Base-by-base conservation (phyloP, 64 coral and sea anemone species). In the Acropora yongei region DNA sequence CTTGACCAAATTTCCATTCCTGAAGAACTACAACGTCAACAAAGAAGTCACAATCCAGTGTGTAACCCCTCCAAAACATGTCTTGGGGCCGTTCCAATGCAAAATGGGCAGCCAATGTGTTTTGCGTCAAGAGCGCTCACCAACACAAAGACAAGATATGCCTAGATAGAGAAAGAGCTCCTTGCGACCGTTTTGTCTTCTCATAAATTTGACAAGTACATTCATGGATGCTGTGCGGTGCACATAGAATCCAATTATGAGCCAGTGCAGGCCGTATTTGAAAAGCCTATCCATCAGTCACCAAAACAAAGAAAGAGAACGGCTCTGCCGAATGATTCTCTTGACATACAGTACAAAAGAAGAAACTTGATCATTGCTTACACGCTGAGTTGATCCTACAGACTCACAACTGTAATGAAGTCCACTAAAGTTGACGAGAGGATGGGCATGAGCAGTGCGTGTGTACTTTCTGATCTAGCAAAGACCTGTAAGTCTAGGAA, bases 1-100 rank as follows among this genome's bases (percentile, higher is more conserved):
- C 61, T 11, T 66, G 17, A 53, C 79, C 44, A 10, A 82, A 49
- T 41, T 18, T 57, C 79, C 79, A 40, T 14, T 82, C 9, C 49
- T 53, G 9, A 65, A 53, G 9, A n/a, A 82, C 60, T 82, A 51
- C n/a, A 82, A 60, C 50, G 16, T 82, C 1, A 57, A 81, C 7
- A 42, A 82, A 19, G 58, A 82, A 82, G 79, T 82, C 4, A 82
- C 79, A 7, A 82, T 82, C 4, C 79, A 82, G 47, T 82, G 79
- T 57, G 49, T 30, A 30, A 82, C 41, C 49, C 79, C 17, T 40
- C 20, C 14, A 17, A 82, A 14, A 82, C 79, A 14, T 13, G 79
- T 60, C 79, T 55, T 2, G 79, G 79, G 40, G 79, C 49, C 13
- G 39, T 79, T 16, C 77, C 49, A 8, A 50, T 79, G 77, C 77